Evolutionary conservation across 1,140 invertebrate species (phyloP), one percentile per base, ranked within the genome.

Genomic region (Ladona fulva): DNA sequence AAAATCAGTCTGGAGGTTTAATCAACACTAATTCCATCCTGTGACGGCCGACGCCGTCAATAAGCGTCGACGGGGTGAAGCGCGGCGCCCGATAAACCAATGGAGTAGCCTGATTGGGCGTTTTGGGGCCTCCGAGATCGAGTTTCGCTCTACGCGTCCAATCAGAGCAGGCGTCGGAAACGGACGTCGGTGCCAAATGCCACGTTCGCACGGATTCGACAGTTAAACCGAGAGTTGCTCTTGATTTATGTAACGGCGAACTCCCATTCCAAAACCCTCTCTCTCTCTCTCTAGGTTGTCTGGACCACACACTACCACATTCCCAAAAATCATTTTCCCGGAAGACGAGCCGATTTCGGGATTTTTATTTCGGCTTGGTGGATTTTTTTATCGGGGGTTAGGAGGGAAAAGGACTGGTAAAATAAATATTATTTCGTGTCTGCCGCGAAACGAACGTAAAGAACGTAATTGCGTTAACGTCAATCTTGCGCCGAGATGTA

Each of bases 11-110:
- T 12, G 1, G 52, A 22, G 52, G 52, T 66, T 66, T 22, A 3
- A 66, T 66, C 52, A 66, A 66, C 52, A 66, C 52, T 66, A 66
- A 66, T 66, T 66, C 52, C 52, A 66, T 66, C 52, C 3, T 6
- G 52, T 22, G 52, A 66, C 52, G 14, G 16, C 52, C 52, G 52
- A 66, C 52, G 52, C 52, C 52, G 52, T 66, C 52, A 66, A 66
- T 66, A 66, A 66, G 52, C 52, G 52, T 66, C 52, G 52, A 52
- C 44, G 44, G 44, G 44, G 44, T 52, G 44, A 66, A 66, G 52
- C 52, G 52, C 52, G 52, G 52, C 52, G 52, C 52, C 52, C 52
- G 52, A 66, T 66, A 66, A 66, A 66, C 52, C 52, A 66, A 66
- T 66, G 52, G 52, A 66, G 52, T 12, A 19, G 52, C 52, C 52